These are phyloP conservation scores for Lepeophtheirus salmonis DNA, from an alignment of 1,140 invertebrate species.

Conservation along the genomic window DNA sequence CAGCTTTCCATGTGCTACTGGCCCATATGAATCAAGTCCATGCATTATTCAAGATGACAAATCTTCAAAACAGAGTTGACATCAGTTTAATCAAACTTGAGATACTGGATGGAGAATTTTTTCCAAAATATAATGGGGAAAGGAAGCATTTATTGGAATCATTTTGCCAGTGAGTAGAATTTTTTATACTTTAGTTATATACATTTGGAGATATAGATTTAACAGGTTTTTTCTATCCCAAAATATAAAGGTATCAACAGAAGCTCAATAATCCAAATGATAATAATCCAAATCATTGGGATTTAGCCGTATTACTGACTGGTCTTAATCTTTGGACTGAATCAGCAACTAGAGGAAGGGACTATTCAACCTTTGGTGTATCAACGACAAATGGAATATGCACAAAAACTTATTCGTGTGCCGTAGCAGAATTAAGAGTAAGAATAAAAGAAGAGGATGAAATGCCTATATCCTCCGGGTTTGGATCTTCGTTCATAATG, in stretches of 20 bases:
- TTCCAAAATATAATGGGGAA: background rate
- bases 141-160: background rate
- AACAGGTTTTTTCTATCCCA: too few relatives aligned
- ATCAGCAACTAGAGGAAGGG: background rate
- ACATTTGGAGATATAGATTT: too few relatives aligned
- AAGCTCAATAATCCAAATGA: background rate
- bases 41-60: background rate
- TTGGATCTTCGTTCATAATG: background rate
- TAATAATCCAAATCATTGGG: background rate
- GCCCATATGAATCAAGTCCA: slow-evolving; percentile 4
- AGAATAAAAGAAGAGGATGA: background rate
- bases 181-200: too few relatives aligned
- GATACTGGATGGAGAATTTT: background rate
- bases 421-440: background rate
- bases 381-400: background rate
- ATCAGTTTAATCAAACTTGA: background rate
- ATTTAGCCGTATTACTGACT: background rate
- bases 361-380: background rate
- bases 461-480: background rate
- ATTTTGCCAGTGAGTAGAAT: slow-evolving; percentile 1
- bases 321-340: slow-evolving; percentile 3
- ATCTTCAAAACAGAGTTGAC: background rate
- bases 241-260: background rate
- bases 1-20: background rate
- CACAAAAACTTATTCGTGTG: slow-evolving; percentile 3